Percentiles rank a stretch among this genome's conserved stretches.
These are phyloP conservation scores for Dryoscopus gambensis DNA, from an alignment of 2,113 vertebrate genomes.

Conservation along the genomic window DNA sequence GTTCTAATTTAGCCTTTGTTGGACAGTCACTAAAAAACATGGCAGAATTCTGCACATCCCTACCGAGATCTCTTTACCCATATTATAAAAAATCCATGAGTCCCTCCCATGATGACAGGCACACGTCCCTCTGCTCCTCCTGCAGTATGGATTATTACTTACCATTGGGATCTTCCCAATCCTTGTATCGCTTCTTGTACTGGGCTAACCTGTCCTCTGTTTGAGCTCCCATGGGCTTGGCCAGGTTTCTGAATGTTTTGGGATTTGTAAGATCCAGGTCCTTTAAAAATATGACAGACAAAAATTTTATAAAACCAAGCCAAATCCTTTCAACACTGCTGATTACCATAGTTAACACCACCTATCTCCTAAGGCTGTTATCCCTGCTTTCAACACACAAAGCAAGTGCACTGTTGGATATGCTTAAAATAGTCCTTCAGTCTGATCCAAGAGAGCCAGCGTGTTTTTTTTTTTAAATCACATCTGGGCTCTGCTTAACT, in stretches of 20 bases:
- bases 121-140: not conserved
- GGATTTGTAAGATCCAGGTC: conserved; percentile 93
- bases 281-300: conserved; percentile 64
- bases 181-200: conserved; percentile 97
- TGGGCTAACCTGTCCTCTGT: conserved; percentile 93
- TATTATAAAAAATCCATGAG: not conserved
- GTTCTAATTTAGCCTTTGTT: not conserved
- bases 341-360: not conserved
- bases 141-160: not conserved
- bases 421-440: not conserved
- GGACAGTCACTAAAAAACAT: not conserved
- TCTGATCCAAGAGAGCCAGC: not conserved
- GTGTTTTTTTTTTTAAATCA: not conserved
- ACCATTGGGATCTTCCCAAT: conserved; percentile 98
- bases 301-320: not conserved
- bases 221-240: conserved; percentile 97
- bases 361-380: not conserved
- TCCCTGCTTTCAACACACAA: not conserved
- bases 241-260: conserved; percentile 94
- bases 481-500: not conserved
- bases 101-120: not conserved
- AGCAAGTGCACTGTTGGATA: not conserved
- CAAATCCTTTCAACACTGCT: not conserved
- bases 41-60: not conserved
- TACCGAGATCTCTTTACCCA: not conserved